Base-by-base conservation (phyloP, 2,113 vertebrate genomes). In the Pterocles gutturalis region DNA sequence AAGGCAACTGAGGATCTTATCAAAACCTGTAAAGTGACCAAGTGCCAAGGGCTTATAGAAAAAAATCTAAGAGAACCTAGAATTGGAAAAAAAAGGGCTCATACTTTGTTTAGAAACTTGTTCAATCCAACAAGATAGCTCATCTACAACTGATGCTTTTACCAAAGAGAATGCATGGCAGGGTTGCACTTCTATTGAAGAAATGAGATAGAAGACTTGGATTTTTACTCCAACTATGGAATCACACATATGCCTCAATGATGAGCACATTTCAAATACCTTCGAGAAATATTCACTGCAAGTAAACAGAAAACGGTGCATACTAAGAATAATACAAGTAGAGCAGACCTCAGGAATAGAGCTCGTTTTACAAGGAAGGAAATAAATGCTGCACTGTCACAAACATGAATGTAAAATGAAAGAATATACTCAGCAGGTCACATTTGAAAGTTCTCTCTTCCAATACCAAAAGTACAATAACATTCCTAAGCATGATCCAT, bases 141-240 rank as follows among this genome's bases (percentile, higher is more conserved):
- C 16, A 31, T 10, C 53, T 64, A 48, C 17, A 75, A 26, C 20
- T 64, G 45, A 25, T 33, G 4, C 7, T 51, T 31, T 33, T 78
- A 73, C 46, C 36, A 88, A 75, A 87, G n/a, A 31, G 29, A 60
- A 45, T 3, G 3, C 16, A 25, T 2, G 5, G 36, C 51, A 89
- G 28, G 22, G 19, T 9, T 10, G 5, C n/a, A 36, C 7, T 17
- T 25, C 20, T 46, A 0, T 1, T 34, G 49, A 36, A 81, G 43
- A 87, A 81, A 58, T 29, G 25, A 69, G 54, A 43, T 6, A 33
- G 10, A 46, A 49, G 25, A 69, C 22, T 13, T 31, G 5, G 9
- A 53, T 55, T 87, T 87, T 79, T 65, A 28, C 29, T 76, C 48
- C 17, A 51, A 66, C 16, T 36, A 84, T 5, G 61, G 86, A 81